Evolutionary conservation across 2,113 vertebrate genomes (phyloP).

Genomic region (Spilogale gracilis): DNA sequence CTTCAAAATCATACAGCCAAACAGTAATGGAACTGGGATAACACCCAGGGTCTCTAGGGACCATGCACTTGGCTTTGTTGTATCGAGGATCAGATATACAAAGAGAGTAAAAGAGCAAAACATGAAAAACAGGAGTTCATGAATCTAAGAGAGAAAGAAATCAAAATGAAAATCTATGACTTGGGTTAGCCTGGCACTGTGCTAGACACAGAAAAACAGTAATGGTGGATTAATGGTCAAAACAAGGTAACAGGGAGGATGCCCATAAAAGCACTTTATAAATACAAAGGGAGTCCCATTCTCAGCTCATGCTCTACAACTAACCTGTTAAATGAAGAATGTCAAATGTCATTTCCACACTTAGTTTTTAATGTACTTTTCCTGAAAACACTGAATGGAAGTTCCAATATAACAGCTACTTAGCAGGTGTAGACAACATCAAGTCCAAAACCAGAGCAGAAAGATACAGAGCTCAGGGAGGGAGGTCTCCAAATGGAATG

Average conservation of each 20-base stretch:
- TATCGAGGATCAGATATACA: neutral
- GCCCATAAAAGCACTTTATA: neutral
- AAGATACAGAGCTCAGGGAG: neutral
- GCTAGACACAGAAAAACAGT: neutral
- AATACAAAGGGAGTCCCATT: neutral
- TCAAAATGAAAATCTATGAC: neutral
- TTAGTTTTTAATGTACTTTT: constrained; percentile 33
- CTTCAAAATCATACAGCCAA: constrained; percentile 4
- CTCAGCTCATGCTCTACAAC: neutral
- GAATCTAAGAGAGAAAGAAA: constrained; percentile 28
- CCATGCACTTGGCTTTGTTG: neutral
- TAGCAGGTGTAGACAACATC: neutral
- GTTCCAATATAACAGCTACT: neutral
- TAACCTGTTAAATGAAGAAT: constrained; percentile 2
- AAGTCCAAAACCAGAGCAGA: neutral
- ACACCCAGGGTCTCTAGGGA: neutral
- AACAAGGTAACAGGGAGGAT: neutral
- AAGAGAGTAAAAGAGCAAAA: neutral
- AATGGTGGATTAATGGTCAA: neutral
- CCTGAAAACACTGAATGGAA: constrained; percentile 11
- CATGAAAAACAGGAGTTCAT: neutral
- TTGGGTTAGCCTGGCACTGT: neutral
- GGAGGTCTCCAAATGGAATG: neutral
- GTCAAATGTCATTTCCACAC: neutral
- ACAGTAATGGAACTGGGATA: neutral